Base-by-base conservation (phyloP, 2,797 vertebrate species). In the Loriculus beryllinus region DNA sequence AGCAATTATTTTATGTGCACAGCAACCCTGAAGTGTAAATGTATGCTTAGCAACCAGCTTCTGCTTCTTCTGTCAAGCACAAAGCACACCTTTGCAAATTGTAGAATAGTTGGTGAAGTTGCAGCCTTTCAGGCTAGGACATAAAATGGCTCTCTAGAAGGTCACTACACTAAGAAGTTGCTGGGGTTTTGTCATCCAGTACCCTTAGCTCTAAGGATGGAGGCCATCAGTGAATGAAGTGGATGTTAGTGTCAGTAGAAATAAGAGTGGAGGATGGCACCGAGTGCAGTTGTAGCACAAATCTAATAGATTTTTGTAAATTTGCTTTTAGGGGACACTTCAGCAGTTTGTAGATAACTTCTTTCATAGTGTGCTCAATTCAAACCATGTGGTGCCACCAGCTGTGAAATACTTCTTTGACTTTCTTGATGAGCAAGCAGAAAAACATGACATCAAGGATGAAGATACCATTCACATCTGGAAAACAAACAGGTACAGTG, bases 331-430 rank as follows among this genome's bases (percentile, higher is more conserved):
- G 99, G 99, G 99, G 88, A 99, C 99, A 2, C 98, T 99, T 97
- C 99, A 99, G 98, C 99, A 99, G 98, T 99, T 99, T 84, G 99
- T 99, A 97, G 99, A 99, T 93, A 98, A 99, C 98, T 99, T 99
- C 96, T 99, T 99, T 96, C 98, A 99, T 81, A 99, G 99, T 4
- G 99, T 99, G 86, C 98, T 99, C 92, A 99, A 99, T 57, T 99
- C 99, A 0, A 98, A 98, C 92, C 97, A 98, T 2, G 98, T 99
- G 2, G 99, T 99, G 89, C 99, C 99, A 5, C 99, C 99, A 5
- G 99, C 99, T 14, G 98, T 99, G 95, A 99, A 99, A 95, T 99
- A 99, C 95, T 99, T 99, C 97, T 99, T 99, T 64, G 99, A 99
- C 97, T 99, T 99, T 96, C 97, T 99, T 97, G 99, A 99, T 45